Evolutionary conservation across 2,113 vertebrate species (phyloP), one percentile per base, ranked within the genome.

Genomic region (Acrocephalus kingi): DNA sequence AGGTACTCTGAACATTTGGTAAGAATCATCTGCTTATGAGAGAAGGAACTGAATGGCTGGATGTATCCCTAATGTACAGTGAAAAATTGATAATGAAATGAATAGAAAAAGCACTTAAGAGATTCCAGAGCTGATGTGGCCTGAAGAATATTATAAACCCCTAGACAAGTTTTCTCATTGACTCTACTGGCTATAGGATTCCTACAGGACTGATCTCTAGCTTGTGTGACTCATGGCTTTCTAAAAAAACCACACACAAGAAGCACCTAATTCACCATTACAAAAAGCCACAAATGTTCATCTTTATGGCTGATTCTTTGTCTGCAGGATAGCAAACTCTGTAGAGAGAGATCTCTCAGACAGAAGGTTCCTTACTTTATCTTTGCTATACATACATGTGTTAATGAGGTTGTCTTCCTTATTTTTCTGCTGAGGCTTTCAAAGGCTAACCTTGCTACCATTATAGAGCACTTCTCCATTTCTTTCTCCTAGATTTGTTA

Each of bases 61-160:
- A 74, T 84, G 48, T 55, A 81, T 88, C 85, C 55, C 88, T 69
- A 83, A 92, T 24, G 59, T 41, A 86, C 55, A 71, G 27, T 64
- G 75, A 5, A 84, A 85, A 77, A 55, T 1, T 71, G 28, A 45
- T 74, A 86, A 88, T 58, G 18, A 95, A 94, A 90, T 51, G 10
- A 93, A 90, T 12, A 92, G 71, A 85, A 94, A 91, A 93, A n/a
- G 33, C 66, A 82, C 62, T 72, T 63, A 68, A 84, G 73, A 81
- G 72, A 83, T 77, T 94, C 46, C 68, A 84, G 49, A 83, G 59
- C 30, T 77, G 51, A 90, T 80, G 56, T 76, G 67, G 45, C 45
- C 71, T 64, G 49, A 89, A 89, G 62, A 82, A 73, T 48, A 48
- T 74, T 76, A 74, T 33, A 67, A 90, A 90, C 7, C 23, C 16